A percentile compares a stretch with the other conserved stretches of the same genome.
Conservation (phyloP, 1,140 invertebrate species). For the Drosophila lini region DNA sequence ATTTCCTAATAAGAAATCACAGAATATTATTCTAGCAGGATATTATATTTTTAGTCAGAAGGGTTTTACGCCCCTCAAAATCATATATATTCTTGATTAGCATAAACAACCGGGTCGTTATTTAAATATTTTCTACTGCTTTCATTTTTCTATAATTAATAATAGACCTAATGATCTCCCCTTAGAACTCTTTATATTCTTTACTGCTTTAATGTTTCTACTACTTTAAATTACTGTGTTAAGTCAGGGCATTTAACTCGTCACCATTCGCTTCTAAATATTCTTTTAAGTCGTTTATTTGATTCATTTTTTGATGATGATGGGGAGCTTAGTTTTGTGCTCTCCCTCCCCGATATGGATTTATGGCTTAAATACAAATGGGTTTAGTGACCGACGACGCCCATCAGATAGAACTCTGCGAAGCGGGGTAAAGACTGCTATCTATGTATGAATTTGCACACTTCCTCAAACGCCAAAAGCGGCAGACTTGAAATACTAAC, state of each 20-base stretch:
- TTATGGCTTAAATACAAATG: slow-evolving; percentile 36
- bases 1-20: neutral
- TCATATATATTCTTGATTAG: no score
- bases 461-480: slow-evolving; percentile 58
- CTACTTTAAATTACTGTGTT: no score
- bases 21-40: neutral
- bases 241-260: neutral
- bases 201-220: neutral
- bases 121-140: no score
- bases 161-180: neutral
- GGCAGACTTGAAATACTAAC: slow-evolving; percentile 67
- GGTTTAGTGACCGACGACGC: slow-evolving; percentile 71
- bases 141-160: no score
- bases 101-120: no score
- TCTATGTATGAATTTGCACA: slow-evolving; percentile 55
- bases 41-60: neutral
- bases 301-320: slow-evolving; percentile 18
- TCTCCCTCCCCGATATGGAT: slow-evolving; percentile 60
- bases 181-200: neutral
- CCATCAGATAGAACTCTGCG: slow-evolving; percentile 27
- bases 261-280: neutral
- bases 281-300: slow-evolving; percentile 7
- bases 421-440: slow-evolving; percentile 6
- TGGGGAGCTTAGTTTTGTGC: slow-evolving; percentile 19
- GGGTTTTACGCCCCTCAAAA: no score